Conservation (phyloP, 2,888 invertebrate species). For the Campoplex nolae region DNA sequence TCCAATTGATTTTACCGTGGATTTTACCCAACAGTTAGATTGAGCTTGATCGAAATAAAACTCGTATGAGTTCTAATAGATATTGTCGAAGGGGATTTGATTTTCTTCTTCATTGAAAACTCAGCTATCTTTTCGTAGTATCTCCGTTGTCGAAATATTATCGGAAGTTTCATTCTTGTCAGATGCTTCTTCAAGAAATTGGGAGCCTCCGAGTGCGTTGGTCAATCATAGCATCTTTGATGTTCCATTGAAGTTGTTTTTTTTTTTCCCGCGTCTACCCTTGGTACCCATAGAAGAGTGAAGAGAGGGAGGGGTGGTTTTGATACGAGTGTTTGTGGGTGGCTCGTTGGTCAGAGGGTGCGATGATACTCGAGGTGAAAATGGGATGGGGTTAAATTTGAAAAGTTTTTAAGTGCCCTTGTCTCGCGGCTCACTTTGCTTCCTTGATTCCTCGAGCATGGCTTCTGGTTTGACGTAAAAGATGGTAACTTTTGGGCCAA, state of each 20-base stretch:
- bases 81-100: no score
- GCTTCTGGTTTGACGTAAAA: constrained; percentile 45
- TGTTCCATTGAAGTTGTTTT: not conserved
- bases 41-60: no score
- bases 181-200: not conserved
- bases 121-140: no score
- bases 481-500: constrained; percentile 54
- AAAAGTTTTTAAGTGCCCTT: constrained; percentile 82
- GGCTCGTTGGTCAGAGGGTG: constrained; percentile 15
- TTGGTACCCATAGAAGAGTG: not conserved
- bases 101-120: no score
- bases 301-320: not conserved
- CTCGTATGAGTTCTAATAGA: no score
- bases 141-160: not conserved
- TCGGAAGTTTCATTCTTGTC: not conserved
- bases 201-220: not conserved
- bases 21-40: no score
- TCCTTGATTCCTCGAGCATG: constrained; percentile 71
- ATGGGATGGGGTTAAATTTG: constrained; percentile 83
- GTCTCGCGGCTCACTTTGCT: constrained; percentile 62
- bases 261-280: not conserved
- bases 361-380: constrained; percentile 54
- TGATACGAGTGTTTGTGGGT: not conserved
- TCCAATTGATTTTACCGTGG: no score
- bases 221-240: not conserved